These are phyloP conservation scores for Morone saxatilis DNA, from an alignment of 2,113 vertebrate species.

Conservation along the genomic window DNA sequence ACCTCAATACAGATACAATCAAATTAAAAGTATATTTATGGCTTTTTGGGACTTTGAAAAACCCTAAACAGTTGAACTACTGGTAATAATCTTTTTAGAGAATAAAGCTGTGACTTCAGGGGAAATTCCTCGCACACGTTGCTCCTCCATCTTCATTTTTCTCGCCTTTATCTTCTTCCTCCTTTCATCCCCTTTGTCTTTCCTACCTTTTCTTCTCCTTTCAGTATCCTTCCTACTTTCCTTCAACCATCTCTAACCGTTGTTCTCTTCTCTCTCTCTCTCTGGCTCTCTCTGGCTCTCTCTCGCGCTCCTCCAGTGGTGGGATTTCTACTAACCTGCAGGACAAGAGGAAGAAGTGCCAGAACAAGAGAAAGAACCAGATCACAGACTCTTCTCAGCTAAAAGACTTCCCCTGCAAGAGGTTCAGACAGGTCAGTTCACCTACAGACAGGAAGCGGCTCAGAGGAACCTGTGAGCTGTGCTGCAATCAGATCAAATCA, in stretches of 20 bases:
- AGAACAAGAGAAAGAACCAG: conserved; percentile 89
- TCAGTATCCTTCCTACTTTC: not conserved
- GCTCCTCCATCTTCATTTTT: not conserved
- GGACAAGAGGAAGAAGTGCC: conserved; percentile 85
- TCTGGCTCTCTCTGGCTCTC: not conserved
- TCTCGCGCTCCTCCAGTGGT: conserved; percentile 73
- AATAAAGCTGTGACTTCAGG: not conserved
- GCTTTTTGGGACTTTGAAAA: not conserved
- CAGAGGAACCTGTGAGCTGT: not conserved
- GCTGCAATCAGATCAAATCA: not conserved
- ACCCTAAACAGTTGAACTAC: not conserved
- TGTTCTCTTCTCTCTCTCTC: not conserved
- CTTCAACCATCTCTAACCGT: too few relatives aligned
- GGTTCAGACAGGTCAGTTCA: conserved; percentile 86
- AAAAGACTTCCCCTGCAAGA: conserved; percentile 89
- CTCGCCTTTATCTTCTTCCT: not conserved
- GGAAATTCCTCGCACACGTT: not conserved
- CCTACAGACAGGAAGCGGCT: not conserved
- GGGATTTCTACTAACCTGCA: conserved; percentile 79
- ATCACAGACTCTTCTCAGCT: conserved; percentile 76
- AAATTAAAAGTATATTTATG: not conserved
- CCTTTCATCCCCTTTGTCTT: not conserved
- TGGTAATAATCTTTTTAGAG: not conserved
- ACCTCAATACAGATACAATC: not conserved
- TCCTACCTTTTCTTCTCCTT: too few relatives aligned